Conservation (phyloP, 1,140 invertebrate genomes). For the Drosophila kepulauana region DNA sequence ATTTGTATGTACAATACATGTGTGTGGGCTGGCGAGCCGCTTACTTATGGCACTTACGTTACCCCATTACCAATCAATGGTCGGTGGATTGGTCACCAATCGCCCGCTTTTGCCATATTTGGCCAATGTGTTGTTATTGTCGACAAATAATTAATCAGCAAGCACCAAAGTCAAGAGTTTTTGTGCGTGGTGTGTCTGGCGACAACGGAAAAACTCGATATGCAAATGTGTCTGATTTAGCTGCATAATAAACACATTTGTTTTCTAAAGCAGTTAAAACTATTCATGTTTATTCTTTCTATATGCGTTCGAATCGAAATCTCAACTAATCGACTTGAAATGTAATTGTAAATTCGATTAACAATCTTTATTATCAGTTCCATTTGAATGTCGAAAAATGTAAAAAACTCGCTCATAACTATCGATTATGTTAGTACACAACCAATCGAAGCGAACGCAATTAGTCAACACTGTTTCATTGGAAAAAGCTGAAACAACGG, state of each 20-base stretch:
- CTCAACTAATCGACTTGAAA: neutral
- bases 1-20: neutral
- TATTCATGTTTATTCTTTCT: neutral
- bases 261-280: neutral
- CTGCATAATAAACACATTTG: constrained; percentile 9
- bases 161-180: constrained; percentile 21
- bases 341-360: no score
- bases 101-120: constrained; percentile 54
- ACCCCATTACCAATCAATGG: constrained; percentile 26
- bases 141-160: constrained; percentile 60
- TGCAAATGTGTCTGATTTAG: constrained; percentile 40
- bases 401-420: no score
- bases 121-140: constrained; percentile 52
- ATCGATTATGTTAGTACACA: no score
- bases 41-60: constrained; percentile 27
- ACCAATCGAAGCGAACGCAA: no score
- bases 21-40: constrained; percentile 50
- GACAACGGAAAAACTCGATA: constrained; percentile 41
- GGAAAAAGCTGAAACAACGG: neutral
- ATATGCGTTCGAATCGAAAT: neutral
- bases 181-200: constrained; percentile 59
- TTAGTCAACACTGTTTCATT: constrained; percentile 20
- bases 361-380: no score
- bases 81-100: constrained; percentile 27
- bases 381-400: no score